A percentile compares a stretch with the other conserved stretches of the same genome.
Conservation (phyloP, 2,113 vertebrate species). For the Cygnus buccinator region DNA sequence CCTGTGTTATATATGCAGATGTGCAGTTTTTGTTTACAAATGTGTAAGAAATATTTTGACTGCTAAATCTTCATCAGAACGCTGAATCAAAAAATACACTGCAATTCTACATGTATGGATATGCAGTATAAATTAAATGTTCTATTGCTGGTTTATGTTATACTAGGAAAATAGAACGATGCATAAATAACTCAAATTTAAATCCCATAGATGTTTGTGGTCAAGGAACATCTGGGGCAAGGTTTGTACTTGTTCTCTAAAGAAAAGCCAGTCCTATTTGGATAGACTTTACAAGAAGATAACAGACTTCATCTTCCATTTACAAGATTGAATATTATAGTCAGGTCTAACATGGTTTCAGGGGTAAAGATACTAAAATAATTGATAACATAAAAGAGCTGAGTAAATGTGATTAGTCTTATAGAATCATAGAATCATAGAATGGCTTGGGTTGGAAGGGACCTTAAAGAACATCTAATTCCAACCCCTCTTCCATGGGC, state of each 20-base stretch:
- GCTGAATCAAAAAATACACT: background rate
- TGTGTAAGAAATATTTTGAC: background rate
- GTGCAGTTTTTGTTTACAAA: background rate
- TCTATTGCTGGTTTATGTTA: background rate
- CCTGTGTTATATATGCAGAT: background rate
- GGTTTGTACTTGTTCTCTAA: background rate
- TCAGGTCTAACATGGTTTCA: background rate
- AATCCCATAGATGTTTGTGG: background rate
- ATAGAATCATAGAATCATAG: too few relatives aligned
- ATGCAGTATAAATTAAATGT: background rate
- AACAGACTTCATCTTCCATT: background rate
- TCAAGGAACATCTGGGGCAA: background rate
- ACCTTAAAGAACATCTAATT: too few relatives aligned
- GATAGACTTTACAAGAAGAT: background rate
- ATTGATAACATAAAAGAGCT: background rate
- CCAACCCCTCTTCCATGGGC: too few relatives aligned
- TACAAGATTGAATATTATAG: background rate
- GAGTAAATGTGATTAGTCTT: background rate
- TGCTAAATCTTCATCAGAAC: background rate
- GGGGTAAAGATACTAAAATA: background rate
- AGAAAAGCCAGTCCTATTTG: background rate
- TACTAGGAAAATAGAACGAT: background rate
- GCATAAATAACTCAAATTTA: background rate
- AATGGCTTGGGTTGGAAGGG: too few relatives aligned
- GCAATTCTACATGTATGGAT: background rate